phyloP scores from a whole-genome alignment of 2,888 invertebrate genomes.

The Liposcelis brunnea region DNA sequence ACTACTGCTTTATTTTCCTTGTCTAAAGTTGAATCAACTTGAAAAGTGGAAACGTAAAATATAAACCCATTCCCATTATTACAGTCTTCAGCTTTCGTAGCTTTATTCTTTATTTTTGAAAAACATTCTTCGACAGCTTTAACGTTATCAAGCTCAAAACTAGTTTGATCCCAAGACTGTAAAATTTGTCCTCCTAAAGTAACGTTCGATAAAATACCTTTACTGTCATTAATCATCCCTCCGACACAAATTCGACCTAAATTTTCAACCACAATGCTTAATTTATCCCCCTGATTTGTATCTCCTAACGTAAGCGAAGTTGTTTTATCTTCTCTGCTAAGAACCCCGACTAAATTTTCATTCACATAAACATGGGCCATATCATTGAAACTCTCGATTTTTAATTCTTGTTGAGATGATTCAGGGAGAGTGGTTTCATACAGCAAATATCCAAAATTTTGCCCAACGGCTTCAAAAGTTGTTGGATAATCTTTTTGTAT shows the following conservation, averaged over 20 bases:
- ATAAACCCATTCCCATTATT: background rate
- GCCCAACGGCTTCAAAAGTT: conserved; percentile 43
- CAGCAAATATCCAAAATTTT: conserved; percentile 42
- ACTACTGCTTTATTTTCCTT: no score
- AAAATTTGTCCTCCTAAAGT: conserved; percentile 32
- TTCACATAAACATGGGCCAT: conserved; percentile 51
- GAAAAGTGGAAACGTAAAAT: background rate
- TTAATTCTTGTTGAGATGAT: conserved; percentile 19
- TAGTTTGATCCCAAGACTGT: conserved; percentile 45
- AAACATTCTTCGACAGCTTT: conserved; percentile 14
- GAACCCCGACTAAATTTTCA: conserved; percentile 17
- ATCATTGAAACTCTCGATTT: conserved; percentile 34
- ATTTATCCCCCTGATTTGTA: conserved; percentile 14
- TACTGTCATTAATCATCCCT: conserved; percentile 26
- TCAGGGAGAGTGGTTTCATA: conserved; percentile 38
- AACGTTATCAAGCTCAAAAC: conserved; percentile 28
- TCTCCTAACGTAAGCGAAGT: background rate
- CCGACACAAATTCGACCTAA: conserved; percentile 67
- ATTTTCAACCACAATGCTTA: conserved; percentile 27
- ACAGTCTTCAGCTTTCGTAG: background rate
- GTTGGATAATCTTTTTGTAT: conserved; percentile 32
- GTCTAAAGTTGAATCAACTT: no score
- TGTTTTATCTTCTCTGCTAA: background rate
- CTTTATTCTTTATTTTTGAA: background rate
- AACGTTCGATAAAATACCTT: conserved; percentile 39